These are phyloP conservation scores for Enteromius fasciolatus DNA, from an alignment of 2,797 vertebrate genomes.

Conservation along the genomic window DNA sequence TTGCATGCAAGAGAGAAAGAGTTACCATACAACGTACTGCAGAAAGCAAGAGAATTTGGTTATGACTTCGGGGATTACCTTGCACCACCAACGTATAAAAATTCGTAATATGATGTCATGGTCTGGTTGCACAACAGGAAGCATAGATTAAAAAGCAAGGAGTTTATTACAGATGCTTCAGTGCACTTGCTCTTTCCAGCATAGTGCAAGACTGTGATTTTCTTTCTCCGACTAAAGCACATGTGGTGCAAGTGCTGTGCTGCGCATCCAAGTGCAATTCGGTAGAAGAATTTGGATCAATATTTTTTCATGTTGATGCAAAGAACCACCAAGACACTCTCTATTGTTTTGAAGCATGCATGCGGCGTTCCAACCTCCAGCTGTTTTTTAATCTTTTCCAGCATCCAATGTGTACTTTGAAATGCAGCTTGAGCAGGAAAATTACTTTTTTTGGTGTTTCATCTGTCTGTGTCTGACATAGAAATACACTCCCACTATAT, in stretches of 20 bases:
- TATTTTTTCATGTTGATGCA: constrained; percentile 21
- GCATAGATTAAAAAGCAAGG: background rate
- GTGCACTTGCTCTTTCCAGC: constrained; percentile 1
- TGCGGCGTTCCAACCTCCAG: background rate
- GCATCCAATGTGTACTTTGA: constrained; percentile 9
- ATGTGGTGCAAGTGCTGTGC: background rate
- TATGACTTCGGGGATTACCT: background rate
- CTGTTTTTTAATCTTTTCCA: constrained; percentile 31
- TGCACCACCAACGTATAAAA: background rate
- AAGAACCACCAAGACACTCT: background rate
- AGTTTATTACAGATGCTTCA: background rate
- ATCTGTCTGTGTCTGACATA: background rate
- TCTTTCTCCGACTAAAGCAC: background rate
- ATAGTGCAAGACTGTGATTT: background rate
- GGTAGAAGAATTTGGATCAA: constrained; percentile 12
- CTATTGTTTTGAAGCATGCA: constrained; percentile 17
- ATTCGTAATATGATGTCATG: background rate
- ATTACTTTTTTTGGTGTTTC: constrained; percentile 19
- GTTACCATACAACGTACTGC: background rate
- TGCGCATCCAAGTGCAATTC: constrained; percentile 11
- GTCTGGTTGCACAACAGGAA: background rate
- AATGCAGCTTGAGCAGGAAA: constrained; percentile 32
- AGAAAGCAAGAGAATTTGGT: background rate
- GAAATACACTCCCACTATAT: constrained; percentile 25
- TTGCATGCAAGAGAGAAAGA: background rate